These are phyloP conservation scores for Pantala flavescens DNA, from an alignment of 1,140 invertebrate genomes.

Conservation along the genomic window DNA sequence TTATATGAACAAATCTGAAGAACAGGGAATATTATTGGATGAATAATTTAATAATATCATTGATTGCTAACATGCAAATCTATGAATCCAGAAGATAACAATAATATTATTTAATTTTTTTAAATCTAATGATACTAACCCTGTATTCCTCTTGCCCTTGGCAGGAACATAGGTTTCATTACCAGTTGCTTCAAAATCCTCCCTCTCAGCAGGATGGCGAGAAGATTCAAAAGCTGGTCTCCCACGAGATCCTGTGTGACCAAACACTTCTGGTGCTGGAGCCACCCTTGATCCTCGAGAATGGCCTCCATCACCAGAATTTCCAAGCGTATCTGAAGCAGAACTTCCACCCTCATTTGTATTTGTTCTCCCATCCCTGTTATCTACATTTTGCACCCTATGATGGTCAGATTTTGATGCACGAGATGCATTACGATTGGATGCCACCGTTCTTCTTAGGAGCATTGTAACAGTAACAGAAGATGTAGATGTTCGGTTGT, in stretches of 20 bases:
- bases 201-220: conserved; percentile 51
- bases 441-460: conserved; percentile 25
- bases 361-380: not conserved
- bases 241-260: conserved; percentile 25
- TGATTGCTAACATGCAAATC: too few species aligned
- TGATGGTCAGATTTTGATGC: not conserved
- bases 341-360: not conserved
- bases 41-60: too few species aligned
- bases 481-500: conserved; percentile 17
- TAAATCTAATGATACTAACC: conserved; percentile 22
- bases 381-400: not conserved
- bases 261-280: not conserved
- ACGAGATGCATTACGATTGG: conserved; percentile 23
- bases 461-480: conserved; percentile 1
- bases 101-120: too few species aligned
- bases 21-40: too few species aligned
- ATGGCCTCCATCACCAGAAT: not conserved
- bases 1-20: too few species aligned
- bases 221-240: conserved; percentile 46
- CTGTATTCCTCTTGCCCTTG: conserved; percentile 41
- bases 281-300: not conserved
- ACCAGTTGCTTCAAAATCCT: conserved; percentile 56
- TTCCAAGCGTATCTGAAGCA: not conserved
- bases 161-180: conserved; percentile 45
- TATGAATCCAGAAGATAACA: too few species aligned